Base-by-base conservation (phyloP, 1,140 invertebrate species). In the Mactra quadrangularis region DNA sequence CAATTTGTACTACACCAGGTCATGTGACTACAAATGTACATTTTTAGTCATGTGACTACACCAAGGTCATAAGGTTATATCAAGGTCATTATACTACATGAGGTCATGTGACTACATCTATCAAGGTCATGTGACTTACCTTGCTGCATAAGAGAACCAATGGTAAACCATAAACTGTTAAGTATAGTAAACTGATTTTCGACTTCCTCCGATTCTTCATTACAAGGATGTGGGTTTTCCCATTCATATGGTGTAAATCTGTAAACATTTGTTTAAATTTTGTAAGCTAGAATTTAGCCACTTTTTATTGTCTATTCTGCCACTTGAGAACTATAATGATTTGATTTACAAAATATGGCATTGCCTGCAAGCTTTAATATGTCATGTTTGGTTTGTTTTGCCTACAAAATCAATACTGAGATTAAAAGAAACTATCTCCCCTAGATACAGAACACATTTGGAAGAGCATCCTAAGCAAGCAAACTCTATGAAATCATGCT, bases 101-200 rank as follows among this genome's bases (percentile, higher is more conserved):
- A 9, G n/a, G 9, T 25, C 29, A 59, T 25, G 38, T 41, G 9
- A 59, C 27, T 59, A 59, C 29, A 33, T 11, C 53, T 31, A 79
- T 31, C 22, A 68, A 47, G 52, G 50, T 31, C 55, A 41, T 13
- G 17, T n/a, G n/a, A 57, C 38, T 35, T 78, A 70, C 98, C 98
- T 94, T 99, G 98, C 93, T 99, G 98, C 97, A 99, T 98, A 91
- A 99, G 97, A 29, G 98, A 97, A 7, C 97, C 97, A 50, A 99
- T 93, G 0, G 98, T 95, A 91, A 99, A 99, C 98, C 98, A 99
- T 13, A 92, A 74, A 15, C 90, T 90, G 87, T 93, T 93, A 19
- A 87, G 53, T 38, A 93, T 96, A 86, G 96, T 98, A 93, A 99
- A 99, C 17, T 84, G 77, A 29, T 88, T 88, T 64, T 68, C 71